Conservation (phyloP, 30 jellyfish, hydroid and myxozoan species). For the Hydra vulgaris region DNA sequence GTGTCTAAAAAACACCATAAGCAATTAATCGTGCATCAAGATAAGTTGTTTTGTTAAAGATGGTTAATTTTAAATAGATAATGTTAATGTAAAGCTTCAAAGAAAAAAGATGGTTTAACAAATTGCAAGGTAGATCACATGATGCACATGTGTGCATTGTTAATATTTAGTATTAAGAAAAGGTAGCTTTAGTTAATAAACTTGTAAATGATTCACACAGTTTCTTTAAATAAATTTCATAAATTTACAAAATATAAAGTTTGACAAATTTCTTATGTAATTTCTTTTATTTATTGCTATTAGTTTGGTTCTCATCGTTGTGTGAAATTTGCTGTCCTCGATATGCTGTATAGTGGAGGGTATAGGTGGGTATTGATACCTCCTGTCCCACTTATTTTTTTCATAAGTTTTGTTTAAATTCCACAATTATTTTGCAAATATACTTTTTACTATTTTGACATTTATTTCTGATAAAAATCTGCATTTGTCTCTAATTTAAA, state of each 20-base stretch:
- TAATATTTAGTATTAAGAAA: too few relatives aligned
- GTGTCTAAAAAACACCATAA: not conserved
- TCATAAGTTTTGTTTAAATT: not conserved
- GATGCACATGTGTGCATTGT: too few relatives aligned
- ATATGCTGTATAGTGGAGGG: constrained; percentile 25
- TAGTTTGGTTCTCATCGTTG: not conserved
- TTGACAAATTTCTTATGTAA: not conserved
- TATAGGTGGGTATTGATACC: constrained; percentile 48
- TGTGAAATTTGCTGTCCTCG: not conserved
- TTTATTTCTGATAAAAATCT: too few relatives aligned
- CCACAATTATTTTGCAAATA: not conserved
- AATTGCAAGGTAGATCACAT: too few relatives aligned
- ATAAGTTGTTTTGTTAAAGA: not conserved
- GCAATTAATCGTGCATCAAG: not conserved
- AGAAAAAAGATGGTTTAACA: too few relatives aligned
- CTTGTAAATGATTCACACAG: not conserved
- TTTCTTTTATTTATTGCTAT: not conserved
- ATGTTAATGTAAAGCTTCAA: too few relatives aligned
- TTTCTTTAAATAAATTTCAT: not conserved
- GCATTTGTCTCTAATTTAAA: too few relatives aligned
- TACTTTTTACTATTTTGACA: not conserved
- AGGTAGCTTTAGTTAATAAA: too few relatives aligned
- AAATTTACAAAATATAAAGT: not conserved
- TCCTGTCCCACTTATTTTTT: constrained; percentile 14
- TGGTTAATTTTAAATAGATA: too few relatives aligned